Conservation (phyloP, 2,113 vertebrate genomes). For the Mastomys coucha region DNA sequence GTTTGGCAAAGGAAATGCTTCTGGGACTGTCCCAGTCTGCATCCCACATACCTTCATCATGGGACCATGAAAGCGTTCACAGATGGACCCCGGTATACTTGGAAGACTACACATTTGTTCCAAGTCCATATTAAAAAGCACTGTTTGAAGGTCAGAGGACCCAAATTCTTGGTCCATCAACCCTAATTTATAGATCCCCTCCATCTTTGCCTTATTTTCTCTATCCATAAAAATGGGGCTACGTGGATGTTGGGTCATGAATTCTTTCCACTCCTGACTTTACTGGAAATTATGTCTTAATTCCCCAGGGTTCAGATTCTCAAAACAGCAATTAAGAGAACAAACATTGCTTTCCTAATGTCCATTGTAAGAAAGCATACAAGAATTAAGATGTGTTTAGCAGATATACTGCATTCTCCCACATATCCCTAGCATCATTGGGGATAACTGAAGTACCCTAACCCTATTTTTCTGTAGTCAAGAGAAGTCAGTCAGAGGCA, state of each 20-base stretch:
- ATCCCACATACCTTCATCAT: rapidly evolving
- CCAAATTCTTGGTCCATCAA: not conserved
- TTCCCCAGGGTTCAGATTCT: not conserved
- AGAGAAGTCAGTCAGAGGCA: not conserved
- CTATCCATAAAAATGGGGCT: not conserved
- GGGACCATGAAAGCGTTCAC: not conserved
- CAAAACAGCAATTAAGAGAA: not conserved
- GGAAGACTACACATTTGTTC: not conserved
- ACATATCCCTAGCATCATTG: not conserved
- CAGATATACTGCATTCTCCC: too few relatives aligned
- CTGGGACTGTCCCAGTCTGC: too few relatives aligned
- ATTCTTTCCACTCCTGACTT: not conserved
- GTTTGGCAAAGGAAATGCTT: not conserved
- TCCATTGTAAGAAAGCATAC: not conserved
- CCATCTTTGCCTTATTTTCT: not conserved
- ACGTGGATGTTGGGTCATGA: not conserved
- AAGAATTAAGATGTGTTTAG: not conserved
- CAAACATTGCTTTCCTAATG: not conserved
- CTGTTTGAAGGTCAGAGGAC: not conserved
- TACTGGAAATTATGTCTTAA: not conserved
- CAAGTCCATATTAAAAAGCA: not conserved
- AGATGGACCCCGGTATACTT: not conserved
- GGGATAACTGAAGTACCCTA: not conserved
- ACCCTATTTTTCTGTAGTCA: rapidly evolving
- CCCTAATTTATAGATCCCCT: not conserved